A percentile compares a stretch with the other conserved stretches of the same genome.
phyloP scores from a whole-genome alignment of 2,113 vertebrate genomes.

The Penelope pileata region DNA sequence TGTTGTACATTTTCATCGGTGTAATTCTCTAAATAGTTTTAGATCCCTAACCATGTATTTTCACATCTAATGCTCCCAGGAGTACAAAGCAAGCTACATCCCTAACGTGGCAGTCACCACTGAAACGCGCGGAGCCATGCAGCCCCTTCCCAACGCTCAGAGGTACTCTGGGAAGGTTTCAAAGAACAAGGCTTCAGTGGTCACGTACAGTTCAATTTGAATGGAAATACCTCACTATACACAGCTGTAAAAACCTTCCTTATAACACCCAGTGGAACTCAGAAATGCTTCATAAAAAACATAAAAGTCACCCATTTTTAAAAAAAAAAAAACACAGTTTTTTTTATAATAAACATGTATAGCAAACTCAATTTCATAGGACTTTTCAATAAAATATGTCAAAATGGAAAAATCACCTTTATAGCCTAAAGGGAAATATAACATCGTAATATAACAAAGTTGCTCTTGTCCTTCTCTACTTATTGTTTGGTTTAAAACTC shows the following conservation, averaged over 20 bases:
- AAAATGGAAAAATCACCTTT: not conserved
- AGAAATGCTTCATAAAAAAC: not conserved
- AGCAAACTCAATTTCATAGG: not conserved
- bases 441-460: not conserved
- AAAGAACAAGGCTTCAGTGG: not conserved
- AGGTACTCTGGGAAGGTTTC: not conserved
- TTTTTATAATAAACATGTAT: not conserved
- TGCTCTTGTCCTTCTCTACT: not conserved
- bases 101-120: not conserved
- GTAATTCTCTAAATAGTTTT: not conserved
- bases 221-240: not conserved
- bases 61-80: not conserved
- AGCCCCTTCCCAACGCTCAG: not conserved
- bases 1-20: not conserved
- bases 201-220: not conserved
- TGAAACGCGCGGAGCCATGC: not conserved
- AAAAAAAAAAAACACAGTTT: accelerated
- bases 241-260: not conserved
- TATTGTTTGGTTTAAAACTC: not conserved
- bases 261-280: not conserved
- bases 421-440: not conserved
- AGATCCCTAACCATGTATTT: not conserved
- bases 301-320: not conserved
- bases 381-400: not conserved
- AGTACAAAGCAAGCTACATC: not conserved